phyloP scores from a whole-genome alignment of 2,888 invertebrate genomes.

The Ptychoptera albimana region DNA sequence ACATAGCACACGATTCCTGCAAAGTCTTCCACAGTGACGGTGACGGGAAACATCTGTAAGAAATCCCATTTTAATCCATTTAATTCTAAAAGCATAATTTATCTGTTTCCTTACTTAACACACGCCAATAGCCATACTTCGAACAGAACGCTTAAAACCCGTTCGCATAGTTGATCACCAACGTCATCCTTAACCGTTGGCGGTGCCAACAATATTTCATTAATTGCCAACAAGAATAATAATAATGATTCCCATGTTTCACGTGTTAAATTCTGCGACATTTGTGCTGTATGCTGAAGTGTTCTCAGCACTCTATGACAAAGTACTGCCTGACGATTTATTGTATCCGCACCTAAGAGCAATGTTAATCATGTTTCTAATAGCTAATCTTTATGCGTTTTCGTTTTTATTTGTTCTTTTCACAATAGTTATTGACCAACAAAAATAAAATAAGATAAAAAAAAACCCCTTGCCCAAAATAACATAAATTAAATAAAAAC shows the following conservation, averaged over 20 bases:
- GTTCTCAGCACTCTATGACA: slow-evolving; percentile 82
- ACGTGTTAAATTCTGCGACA: slow-evolving; percentile 56
- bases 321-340: slow-evolving; percentile 82
- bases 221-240: slow-evolving; percentile 75
- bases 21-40: slow-evolving; percentile 93
- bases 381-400: too few relatives aligned
- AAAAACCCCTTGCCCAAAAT: slow-evolving; percentile 3
- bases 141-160: slow-evolving; percentile 84
- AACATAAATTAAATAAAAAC: neutral
- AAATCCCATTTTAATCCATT: too few relatives aligned
- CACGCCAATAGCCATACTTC: slow-evolving; percentile 55
- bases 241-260: slow-evolving; percentile 86
- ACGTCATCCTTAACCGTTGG: slow-evolving; percentile 89
- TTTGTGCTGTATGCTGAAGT: slow-evolving; percentile 63
- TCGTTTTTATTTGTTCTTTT: too few relatives aligned
- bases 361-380: neutral
- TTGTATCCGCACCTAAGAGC: slow-evolving; percentile 62
- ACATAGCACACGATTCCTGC: slow-evolving; percentile 78
- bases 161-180: slow-evolving; percentile 87
- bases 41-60: slow-evolving; percentile 71
- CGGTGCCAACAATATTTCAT: slow-evolving; percentile 79
- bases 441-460: neutral
- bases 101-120: slow-evolving; percentile 18
- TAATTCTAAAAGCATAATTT: too few relatives aligned
- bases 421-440: too few relatives aligned